These are phyloP conservation scores for Athalia cordata DNA, from an alignment of 2,888 invertebrate species.

Conservation along the genomic window DNA sequence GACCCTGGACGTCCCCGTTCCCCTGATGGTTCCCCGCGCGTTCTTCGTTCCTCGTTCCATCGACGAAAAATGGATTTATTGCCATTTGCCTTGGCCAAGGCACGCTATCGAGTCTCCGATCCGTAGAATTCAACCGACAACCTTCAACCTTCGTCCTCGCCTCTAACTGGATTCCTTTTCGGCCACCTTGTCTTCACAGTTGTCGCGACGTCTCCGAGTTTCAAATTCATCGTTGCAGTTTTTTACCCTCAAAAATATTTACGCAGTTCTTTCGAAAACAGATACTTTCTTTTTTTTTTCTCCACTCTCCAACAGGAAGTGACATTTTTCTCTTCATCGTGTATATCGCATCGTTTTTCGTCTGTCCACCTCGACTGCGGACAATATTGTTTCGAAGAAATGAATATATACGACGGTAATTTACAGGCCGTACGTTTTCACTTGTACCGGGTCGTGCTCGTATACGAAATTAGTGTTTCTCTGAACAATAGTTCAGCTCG, in stretches of 20 bases:
- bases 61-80: slow-evolving; percentile 74
- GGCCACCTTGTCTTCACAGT: slow-evolving; percentile 45
- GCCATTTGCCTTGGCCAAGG: slow-evolving; percentile 74
- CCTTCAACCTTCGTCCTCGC: slow-evolving; percentile 50
- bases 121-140: slow-evolving; percentile 69
- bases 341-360: background rate
- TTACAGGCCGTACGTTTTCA: background rate
- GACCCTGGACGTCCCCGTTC: slow-evolving; percentile 67
- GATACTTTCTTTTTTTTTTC: too few species aligned
- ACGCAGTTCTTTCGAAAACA: too few species aligned
- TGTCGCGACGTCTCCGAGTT: slow-evolving; percentile 36
- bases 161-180: slow-evolving; percentile 49
- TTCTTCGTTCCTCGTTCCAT: slow-evolving; percentile 62
- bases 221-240: background rate
- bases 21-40: slow-evolving; percentile 45
- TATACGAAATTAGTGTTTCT: slow-evolving; percentile 38
- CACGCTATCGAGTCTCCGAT: slow-evolving; percentile 74
- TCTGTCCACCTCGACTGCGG: background rate
- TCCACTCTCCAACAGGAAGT: too few species aligned
- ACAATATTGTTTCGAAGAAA: slow-evolving; percentile 12
- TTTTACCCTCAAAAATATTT: too few species aligned
- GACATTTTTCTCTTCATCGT: too few species aligned
- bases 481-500: slow-evolving; percentile 34
- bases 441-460: background rate
- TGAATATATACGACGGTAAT: slow-evolving; percentile 19